Evolutionary conservation across 2,888 invertebrate genomes (phyloP).

Genomic region (Callyntrura sp.): DNA sequence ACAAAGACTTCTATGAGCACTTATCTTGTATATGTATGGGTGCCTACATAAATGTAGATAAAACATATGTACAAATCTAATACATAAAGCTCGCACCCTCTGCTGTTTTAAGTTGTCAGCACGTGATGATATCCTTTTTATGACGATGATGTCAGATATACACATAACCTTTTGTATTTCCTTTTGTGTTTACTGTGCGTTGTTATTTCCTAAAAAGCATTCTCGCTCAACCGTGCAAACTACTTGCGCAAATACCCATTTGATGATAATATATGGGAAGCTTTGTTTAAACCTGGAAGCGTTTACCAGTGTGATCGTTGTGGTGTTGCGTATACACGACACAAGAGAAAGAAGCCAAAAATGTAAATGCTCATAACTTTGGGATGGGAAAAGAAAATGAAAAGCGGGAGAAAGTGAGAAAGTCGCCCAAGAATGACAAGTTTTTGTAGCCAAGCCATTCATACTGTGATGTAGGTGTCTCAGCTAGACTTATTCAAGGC

Average conservation of each 20-base stretch:
- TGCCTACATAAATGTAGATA: conserved; percentile 6
- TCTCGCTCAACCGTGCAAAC: conserved; percentile 49
- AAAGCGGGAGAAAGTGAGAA: conserved; percentile 35
- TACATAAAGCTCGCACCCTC: background rate
- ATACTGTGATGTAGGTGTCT: background rate
- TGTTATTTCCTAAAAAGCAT: conserved; percentile 51
- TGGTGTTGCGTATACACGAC: background rate
- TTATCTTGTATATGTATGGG: background rate
- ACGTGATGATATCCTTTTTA: background rate
- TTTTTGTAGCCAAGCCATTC: no score
- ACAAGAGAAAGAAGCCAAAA: conserved; percentile 2
- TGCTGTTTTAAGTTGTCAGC: background rate
- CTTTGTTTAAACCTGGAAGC: conserved; percentile 24
- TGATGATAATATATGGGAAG: background rate
- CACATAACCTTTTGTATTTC: background rate
- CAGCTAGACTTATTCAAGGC: background rate
- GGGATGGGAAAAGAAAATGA: conserved; percentile 31
- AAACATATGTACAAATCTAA: background rate
- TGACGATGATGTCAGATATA: background rate
- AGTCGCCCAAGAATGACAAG: background rate
- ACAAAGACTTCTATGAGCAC: no score
- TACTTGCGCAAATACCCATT: background rate
- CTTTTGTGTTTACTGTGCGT: conserved; percentile 36
- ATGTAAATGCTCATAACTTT: background rate
- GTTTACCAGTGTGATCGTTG: background rate